A percentile compares a stretch with the other conserved stretches of the same genome.
Conservation (phyloP, 2,797 vertebrate genomes). For the Sciurus carolinensis region DNA sequence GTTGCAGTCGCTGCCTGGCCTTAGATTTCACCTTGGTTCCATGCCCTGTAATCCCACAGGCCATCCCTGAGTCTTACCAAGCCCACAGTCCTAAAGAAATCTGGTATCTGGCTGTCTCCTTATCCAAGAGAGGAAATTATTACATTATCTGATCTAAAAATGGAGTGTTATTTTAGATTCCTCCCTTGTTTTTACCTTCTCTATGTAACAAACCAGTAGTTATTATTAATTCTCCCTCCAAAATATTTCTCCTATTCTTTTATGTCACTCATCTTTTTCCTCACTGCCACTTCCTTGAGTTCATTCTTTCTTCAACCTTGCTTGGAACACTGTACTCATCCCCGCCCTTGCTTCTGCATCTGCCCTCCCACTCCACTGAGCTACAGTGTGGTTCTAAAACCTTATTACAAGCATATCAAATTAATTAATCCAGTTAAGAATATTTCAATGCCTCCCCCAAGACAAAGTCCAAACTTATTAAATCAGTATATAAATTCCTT, state of each 20-base stretch:
- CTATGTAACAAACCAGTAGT: neutral
- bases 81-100: neutral
- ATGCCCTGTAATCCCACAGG: neutral
- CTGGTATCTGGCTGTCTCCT: neutral
- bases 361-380: neutral
- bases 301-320: conserved; percentile 14
- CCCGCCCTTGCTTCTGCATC: neutral
- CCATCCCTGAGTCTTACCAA: neutral
- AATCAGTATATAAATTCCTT: neutral
- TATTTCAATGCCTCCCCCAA: neutral
- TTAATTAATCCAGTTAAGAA: conserved; percentile 43
- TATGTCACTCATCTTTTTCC: neutral
- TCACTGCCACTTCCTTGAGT: neutral
- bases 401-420: neutral
- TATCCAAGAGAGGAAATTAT: neutral
- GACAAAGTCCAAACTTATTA: neutral
- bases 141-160: conserved; percentile 41
- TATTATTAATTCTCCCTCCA: conserved; percentile 19
- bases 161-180: neutral
- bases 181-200: neutral
- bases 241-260: conserved; percentile 11
- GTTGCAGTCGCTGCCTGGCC: neutral
- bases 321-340: neutral
- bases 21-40: neutral
- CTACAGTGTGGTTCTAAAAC: conserved; percentile 8